Conservation (phyloP, 2,888 invertebrate genomes). For the Isotomurus palustris region DNA sequence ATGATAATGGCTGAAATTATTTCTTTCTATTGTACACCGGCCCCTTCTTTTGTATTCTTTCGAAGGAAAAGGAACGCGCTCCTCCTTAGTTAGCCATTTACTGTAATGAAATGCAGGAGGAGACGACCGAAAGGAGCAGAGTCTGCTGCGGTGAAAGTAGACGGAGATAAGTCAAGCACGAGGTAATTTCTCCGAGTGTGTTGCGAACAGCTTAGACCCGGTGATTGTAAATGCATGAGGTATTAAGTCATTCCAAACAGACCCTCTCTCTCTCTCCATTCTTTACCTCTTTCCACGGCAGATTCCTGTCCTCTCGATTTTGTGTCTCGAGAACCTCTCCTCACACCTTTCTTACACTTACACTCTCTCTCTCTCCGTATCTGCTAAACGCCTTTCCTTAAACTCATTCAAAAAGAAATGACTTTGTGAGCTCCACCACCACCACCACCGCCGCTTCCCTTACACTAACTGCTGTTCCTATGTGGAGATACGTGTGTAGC, state of each 20-base stretch:
- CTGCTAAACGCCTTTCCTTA: no score
- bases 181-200: not conserved
- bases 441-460: no score
- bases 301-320: no score
- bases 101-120: no score
- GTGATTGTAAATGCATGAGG: slow-evolving; percentile 11
- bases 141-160: not conserved
- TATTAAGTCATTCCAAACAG: slow-evolving; percentile 7
- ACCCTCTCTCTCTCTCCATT: slow-evolving; percentile 1
- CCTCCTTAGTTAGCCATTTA: not conserved
- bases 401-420: no score
- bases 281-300: not conserved
- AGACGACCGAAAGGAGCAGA: not conserved
- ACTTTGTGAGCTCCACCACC: no score
- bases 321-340: no score
- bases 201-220: not conserved
- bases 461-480: no score
- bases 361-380: not conserved
- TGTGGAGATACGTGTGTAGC: no score
- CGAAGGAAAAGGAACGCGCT: not conserved
- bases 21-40: slow-evolving; percentile 8
- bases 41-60: slow-evolving; percentile 3
- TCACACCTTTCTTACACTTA: not conserved
- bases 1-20: slow-evolving; percentile 10
- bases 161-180: not conserved